Evolutionary conservation across 2,888 invertebrate genomes (phyloP).

Genomic region (Dryadula phaetusa): DNA sequence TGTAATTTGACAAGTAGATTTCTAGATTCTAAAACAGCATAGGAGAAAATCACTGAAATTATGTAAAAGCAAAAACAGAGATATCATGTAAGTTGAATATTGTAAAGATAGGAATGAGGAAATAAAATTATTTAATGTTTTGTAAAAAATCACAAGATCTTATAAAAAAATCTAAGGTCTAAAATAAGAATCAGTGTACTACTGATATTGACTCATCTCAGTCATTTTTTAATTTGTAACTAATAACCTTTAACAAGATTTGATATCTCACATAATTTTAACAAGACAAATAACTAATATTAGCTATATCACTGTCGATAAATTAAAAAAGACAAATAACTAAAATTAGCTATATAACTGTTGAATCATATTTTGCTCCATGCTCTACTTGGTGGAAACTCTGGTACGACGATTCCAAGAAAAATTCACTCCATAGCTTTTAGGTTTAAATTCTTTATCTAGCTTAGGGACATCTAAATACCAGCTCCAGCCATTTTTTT

Average conservation of each 20-base stretch:
- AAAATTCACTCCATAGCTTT: conserved; percentile 97
- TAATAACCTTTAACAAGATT: conserved; percentile 15
- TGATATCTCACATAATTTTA: conserved; percentile 24
- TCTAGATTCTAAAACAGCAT: too few relatives aligned
- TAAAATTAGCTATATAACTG: too few relatives aligned
- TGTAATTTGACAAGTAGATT: too few relatives aligned
- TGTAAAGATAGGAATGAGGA: too few relatives aligned
- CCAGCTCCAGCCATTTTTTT: conserved; percentile 97
- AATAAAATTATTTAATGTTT: too few relatives aligned
- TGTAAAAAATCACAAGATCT: too few relatives aligned
- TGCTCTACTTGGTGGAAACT: conserved; percentile 94
- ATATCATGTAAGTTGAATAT: too few relatives aligned
- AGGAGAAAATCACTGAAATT: too few relatives aligned
- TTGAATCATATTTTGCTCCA: too few relatives aligned
- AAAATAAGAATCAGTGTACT: background rate
- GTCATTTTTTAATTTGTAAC: conserved; percentile 25
- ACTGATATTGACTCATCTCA: background rate
- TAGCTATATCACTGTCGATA: conserved; percentile 22
- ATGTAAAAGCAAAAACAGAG: too few relatives aligned
- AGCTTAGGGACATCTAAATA: conserved; percentile 91
- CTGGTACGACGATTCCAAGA: conserved; percentile 98
- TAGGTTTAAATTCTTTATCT: conserved; percentile 89
- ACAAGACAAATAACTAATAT: conserved; percentile 7
- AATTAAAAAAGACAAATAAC: conserved; percentile 24
- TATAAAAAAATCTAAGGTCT: background rate